Base-by-base conservation (phyloP, 2,113 vertebrate genomes). In the Atrichornis clamosus region DNA sequence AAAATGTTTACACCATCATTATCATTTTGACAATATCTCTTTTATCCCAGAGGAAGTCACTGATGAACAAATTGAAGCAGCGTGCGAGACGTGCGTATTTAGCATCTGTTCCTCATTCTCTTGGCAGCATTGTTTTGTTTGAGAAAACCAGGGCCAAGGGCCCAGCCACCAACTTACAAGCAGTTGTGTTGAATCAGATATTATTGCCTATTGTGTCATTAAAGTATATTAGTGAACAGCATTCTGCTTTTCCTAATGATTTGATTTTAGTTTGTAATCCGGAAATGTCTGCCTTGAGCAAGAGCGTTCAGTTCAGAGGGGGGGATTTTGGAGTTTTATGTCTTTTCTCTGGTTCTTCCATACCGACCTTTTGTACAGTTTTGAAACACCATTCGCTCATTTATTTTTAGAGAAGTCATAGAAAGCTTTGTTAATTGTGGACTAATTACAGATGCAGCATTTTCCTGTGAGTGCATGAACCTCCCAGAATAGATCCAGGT, bases 1-100 rank as follows among this genome's bases (percentile, higher is more conserved):
- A 95, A 96, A 96, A 92, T 96, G 85, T 96, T 97, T 97, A 88
- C 63, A 60, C 55, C 59, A 30, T 92, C 81, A 96, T 97, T 95
- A 96, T 92, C 68, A 80, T 95, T 92, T 88, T 86, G 76, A 93
- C 88, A 93, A 95, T 96, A 26, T 68, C 84, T 33, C 90, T 58
- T 97, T 96, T 87, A 83, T 91, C 84, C 84, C 64, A 7, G 22
- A 94, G 93, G 90, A 95, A 97, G 94, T 95, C 18, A 13, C 76
- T 78, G 89, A 94, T 94, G 87, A 96, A 79, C 82, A 87, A 84
- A 92, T 76, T 67, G 59, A 86, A 84, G 69, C 79, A 55, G 53
- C 4, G 18, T 93, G 44, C 0, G 21, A 86, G 94, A 92, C 5
- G 35, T 67, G 49, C 35, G 1, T 52, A 73, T 75, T 89, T 64